A percentile compares a stretch with the other conserved stretches of the same genome.
These are phyloP conservation scores for Dicycla oo DNA, from an alignment of 2,888 invertebrate species.

Conservation along the genomic window DNA sequence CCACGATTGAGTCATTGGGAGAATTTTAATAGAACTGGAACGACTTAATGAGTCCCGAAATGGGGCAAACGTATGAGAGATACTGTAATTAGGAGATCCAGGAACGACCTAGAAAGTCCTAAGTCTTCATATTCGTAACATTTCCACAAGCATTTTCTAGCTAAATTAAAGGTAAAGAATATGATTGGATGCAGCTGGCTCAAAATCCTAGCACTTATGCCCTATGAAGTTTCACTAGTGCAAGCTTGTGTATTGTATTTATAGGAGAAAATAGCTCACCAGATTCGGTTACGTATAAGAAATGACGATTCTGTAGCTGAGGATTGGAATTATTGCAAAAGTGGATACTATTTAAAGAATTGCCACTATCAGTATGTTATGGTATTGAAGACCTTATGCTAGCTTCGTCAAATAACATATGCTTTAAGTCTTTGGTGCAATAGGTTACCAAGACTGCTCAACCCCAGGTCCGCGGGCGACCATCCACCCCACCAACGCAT, in stretches of 20 bases:
- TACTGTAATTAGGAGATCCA: conserved; percentile 3
- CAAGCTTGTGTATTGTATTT: not conserved
- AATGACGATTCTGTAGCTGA: not conserved
- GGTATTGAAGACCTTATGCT: not conserved
- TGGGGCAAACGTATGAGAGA: conserved; percentile 2
- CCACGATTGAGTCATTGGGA: conserved; percentile 51
- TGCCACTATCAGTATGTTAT: not conserved
- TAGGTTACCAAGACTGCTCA: not conserved
- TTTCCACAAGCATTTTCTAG: not conserved
- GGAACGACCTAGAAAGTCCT: not conserved
- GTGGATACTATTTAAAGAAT: not conserved
- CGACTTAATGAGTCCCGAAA: conserved; percentile 14
- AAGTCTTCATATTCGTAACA: not conserved
- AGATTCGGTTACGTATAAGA: not conserved
- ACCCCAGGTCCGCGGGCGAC: no score
- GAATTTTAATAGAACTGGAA: conserved; percentile 30
- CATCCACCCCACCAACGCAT: no score
- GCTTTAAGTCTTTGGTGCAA: not conserved
- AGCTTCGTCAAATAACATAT: not conserved
- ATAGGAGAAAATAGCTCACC: not conserved
- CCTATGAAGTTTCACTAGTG: not conserved
- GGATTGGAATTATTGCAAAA: not conserved
- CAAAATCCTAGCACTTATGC: not conserved
- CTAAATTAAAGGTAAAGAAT: not conserved
- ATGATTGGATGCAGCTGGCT: not conserved